Evolutionary conservation across 2,113 vertebrate species (phyloP).

Genomic region (Eubucco bourcierii): DNA sequence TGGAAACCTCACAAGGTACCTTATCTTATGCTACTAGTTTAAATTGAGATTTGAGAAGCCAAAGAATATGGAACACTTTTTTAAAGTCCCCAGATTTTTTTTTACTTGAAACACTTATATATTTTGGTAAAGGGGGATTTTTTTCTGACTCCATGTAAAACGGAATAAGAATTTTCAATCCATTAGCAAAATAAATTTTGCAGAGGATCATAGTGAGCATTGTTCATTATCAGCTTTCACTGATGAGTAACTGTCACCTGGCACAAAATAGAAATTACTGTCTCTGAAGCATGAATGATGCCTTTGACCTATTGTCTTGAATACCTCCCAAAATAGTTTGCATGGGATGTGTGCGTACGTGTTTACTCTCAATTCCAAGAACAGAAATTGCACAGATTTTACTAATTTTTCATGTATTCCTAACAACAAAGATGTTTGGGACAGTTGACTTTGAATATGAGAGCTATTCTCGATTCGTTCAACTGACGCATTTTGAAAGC

Average conservation of each 20-base stretch:
- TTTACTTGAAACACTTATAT: not conserved
- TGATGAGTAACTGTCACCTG: not conserved
- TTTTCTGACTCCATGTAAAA: not conserved
- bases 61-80: not conserved
- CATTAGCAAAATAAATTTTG: not conserved
- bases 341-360: not conserved
- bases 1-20: not conserved
- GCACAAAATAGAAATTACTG: not conserved
- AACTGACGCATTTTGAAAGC: constrained; percentile 18
- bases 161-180: not conserved
- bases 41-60: not conserved
- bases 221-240: not conserved
- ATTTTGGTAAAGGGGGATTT: not conserved
- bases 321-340: not conserved
- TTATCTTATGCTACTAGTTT: not conserved
- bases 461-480: not conserved
- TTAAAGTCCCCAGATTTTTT: not conserved
- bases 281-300: not conserved
- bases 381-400: not conserved
- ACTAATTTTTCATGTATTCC: constrained; percentile 64
- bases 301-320: not conserved
- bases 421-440: not conserved
- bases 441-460: constrained; percentile 18
- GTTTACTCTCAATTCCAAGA: not conserved
- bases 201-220: not conserved